A percentile compares a stretch with the other conserved stretches of the same genome.
Evolutionary conservation across 1,140 invertebrate species (phyloP).

Genomic region (Artemia franciscana): DNA sequence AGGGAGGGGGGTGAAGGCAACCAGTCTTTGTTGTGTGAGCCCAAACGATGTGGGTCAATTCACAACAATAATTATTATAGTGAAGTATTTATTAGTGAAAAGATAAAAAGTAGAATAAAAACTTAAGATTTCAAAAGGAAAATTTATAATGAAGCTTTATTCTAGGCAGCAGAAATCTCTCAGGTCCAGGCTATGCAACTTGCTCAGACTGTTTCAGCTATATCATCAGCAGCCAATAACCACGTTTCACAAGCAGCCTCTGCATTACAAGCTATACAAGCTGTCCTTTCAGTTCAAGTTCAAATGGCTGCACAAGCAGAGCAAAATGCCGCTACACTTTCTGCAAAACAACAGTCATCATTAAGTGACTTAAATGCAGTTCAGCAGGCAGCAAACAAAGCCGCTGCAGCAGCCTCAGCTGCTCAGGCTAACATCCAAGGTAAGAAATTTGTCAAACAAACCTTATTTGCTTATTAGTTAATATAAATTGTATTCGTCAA

Average conservation of each 20-base stretch:
- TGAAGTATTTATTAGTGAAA: too few species aligned
- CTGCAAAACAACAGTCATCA: not conserved
- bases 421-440: conserved; percentile 1
- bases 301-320: conserved; percentile 4
- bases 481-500: too few species aligned
- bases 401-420: not conserved
- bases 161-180: not conserved
- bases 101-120: too few species aligned
- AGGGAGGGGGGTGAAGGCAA: too few species aligned
- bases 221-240: not conserved
- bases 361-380: not conserved
- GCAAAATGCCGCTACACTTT: conserved; percentile 1
- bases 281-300: not conserved
- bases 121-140: not conserved
- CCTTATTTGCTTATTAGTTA: too few species aligned
- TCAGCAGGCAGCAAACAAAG: conserved; percentile 3
- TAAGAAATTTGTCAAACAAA: too few species aligned
- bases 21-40: too few species aligned
- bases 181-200: conserved; percentile 3
- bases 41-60: too few species aligned
- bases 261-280: not conserved
- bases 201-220: not conserved
- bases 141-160: not conserved
- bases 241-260: not conserved
- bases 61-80: too few species aligned